Conservation (phyloP, 2,113 vertebrate species). For the Scartelaos histophorus region DNA sequence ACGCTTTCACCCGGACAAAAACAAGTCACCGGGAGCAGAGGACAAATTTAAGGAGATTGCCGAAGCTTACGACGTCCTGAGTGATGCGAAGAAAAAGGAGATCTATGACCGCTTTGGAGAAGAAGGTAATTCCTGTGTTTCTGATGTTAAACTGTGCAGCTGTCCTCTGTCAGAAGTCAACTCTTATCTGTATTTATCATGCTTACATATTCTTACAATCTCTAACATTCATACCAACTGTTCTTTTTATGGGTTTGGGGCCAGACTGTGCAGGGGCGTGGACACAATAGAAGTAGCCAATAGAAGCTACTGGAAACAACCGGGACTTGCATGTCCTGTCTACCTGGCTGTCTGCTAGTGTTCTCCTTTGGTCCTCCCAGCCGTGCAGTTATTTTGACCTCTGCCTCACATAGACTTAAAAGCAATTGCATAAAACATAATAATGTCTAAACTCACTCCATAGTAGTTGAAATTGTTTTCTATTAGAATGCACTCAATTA, state of each 20-base stretch:
- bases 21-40: conserved; percentile 88
- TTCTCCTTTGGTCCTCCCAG: neutral
- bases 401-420: neutral
- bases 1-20: conserved; percentile 91
- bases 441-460: too few species aligned
- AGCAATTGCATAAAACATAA: neutral
- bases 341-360: neutral
- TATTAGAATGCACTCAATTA: too few species aligned
- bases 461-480: too few species aligned
- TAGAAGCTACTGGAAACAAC: conserved; percentile 55
- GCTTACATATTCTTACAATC: neutral
- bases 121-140: conserved; percentile 78
- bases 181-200: neutral
- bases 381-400: neutral
- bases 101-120: conserved; percentile 90
- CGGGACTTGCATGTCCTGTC: conserved; percentile 15
- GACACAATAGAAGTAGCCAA: conserved; percentile 21
- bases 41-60: conserved; percentile 94
- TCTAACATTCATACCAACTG: neutral
- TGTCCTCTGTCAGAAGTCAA: neutral
- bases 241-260: conserved; percentile 8
- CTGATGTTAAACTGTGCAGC: neutral
- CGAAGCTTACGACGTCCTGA: conserved; percentile 93
- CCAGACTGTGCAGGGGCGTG: conserved; percentile 11
- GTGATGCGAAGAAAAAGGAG: conserved; percentile 90